These are phyloP conservation scores for Orthonychiurus folsomi DNA, from an alignment of 2,888 invertebrate genomes.

Conservation along the genomic window DNA sequence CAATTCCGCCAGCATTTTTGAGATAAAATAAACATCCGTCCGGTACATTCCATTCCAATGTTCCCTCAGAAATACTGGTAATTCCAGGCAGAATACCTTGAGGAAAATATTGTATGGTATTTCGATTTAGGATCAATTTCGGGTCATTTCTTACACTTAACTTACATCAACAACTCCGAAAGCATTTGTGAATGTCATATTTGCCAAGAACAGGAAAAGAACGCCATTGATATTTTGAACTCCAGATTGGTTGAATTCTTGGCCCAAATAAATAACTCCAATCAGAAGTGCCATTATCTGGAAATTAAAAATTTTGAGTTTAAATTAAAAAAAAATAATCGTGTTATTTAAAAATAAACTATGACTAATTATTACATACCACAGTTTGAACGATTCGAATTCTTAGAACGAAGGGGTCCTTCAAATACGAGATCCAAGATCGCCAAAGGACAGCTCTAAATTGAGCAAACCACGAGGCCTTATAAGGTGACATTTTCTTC, in stretches of 20 bases:
- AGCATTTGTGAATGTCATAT: constrained; percentile 91
- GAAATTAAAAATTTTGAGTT: neutral
- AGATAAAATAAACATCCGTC: constrained; percentile 80
- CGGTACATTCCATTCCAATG: constrained; percentile 83
- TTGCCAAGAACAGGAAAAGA: constrained; percentile 78
- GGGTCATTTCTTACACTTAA: neutral
- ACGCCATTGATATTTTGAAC: constrained; percentile 92
- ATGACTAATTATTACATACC: constrained; percentile 51
- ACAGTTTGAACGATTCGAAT: constrained; percentile 79
- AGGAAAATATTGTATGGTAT: neutral
- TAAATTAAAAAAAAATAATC: neutral
- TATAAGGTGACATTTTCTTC: constrained; percentile 5
- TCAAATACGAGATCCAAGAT: constrained; percentile 75
- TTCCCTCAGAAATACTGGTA: constrained; percentile 80
- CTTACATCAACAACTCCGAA: constrained; percentile 71
- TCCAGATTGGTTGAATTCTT: constrained; percentile 70
- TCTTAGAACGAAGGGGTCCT: constrained; percentile 82
- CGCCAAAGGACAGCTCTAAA: constrained; percentile 82
- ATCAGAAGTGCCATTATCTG: constrained; percentile 79
- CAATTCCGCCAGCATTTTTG: constrained; percentile 79
- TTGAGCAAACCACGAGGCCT: constrained; percentile 74
- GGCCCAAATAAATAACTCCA: constrained; percentile 77
- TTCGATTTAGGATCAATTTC: neutral
- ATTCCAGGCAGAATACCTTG: constrained; percentile 81
- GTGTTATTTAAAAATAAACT: neutral